Evolutionary conservation across 2,113 vertebrate species (phyloP).

Genomic region (Microtus richardsoni): DNA sequence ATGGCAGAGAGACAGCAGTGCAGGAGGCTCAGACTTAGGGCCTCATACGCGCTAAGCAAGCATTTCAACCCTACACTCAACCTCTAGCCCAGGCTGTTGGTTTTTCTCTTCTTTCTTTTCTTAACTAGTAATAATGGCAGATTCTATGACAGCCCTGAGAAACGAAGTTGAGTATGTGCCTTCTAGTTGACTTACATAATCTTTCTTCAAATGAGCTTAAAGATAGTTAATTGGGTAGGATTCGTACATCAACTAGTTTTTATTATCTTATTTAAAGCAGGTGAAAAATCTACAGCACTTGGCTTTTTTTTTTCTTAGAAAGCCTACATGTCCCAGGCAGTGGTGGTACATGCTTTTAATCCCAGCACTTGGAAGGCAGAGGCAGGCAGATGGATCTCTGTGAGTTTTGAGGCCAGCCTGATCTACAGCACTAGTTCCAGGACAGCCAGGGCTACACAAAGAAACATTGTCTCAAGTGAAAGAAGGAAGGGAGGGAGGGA

Average conservation of each 20-base stretch:
- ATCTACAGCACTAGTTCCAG: not conserved
- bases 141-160: not conserved
- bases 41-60: too few relatives aligned
- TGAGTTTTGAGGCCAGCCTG: not conserved
- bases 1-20: too few relatives aligned
- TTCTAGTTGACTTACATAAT: not conserved
- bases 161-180: not conserved
- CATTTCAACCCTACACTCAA: not conserved
- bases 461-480: not conserved
- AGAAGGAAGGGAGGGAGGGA: accelerated
- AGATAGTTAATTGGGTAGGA: slow-evolving; percentile 28
- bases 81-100: not conserved
- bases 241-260: not conserved
- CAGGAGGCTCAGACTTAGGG: too few relatives aligned
- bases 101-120: not conserved
- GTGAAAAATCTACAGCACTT: slow-evolving; percentile 35
- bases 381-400: not conserved
- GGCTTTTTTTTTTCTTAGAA: not conserved
- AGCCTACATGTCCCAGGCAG: not conserved
- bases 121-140: not conserved
- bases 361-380: not conserved
- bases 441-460: not conserved
- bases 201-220: slow-evolving; percentile 8
- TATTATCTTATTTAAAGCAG: slow-evolving; percentile 34
- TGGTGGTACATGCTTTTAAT: not conserved